Percentiles rank a stretch among this genome's conserved stretches.
These are phyloP conservation scores for Microctenopoma steveboyesi DNA, from an alignment of 2,797 vertebrate species.

Conservation along the genomic window DNA sequence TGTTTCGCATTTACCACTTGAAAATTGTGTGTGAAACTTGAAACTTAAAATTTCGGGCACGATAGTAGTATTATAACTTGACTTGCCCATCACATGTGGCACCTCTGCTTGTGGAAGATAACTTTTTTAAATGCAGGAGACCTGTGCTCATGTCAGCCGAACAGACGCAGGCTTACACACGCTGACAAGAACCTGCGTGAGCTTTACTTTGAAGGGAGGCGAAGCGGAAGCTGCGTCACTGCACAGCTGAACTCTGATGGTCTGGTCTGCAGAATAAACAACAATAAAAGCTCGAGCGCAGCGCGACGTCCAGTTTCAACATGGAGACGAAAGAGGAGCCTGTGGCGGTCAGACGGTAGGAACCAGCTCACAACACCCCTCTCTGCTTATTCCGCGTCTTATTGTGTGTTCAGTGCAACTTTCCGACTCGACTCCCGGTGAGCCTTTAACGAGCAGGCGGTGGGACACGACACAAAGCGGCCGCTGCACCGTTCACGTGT, in stretches of 20 bases:
- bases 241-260: not conserved
- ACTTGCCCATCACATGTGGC: too few species aligned
- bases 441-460: not conserved
- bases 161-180: too few species aligned
- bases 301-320: not conserved
- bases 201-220: conserved; percentile 11
- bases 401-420: conserved; percentile 10
- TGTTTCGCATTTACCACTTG: too few species aligned
- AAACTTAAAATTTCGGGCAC: too few species aligned
- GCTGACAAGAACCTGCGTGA: not conserved
- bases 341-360: conserved; percentile 49
- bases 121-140: too few species aligned
- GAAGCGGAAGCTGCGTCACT: not conserved
- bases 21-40: too few species aligned
- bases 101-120: too few species aligned
- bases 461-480: not conserved
- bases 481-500: too few species aligned
- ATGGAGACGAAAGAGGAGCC: conserved; percentile 49
- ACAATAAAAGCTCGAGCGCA: fast-evolving
- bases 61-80: too few species aligned
- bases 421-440: not conserved
- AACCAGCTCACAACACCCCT: not conserved
- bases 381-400: not conserved
- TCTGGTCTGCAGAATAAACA: conserved; percentile 13
- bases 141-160: too few species aligned